Percentiles rank a stretch among this genome's conserved stretches.
Conservation (phyloP, 2,797 vertebrate species). For the Enteromius radiatus region DNA sequence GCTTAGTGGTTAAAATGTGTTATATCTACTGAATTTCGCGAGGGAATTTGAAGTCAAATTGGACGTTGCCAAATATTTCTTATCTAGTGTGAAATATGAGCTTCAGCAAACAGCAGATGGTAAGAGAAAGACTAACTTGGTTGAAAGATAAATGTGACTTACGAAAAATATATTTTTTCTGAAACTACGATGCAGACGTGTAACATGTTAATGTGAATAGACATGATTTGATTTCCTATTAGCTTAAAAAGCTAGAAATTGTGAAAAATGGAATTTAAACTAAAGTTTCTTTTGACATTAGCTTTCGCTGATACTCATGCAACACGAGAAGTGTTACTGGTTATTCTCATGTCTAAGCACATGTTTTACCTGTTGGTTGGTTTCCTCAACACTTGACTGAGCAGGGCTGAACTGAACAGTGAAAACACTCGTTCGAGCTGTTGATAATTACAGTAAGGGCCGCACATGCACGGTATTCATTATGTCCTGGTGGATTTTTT, state of each 20-base stretch:
- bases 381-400: constrained; percentile 6
- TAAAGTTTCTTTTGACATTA: background rate
- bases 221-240: background rate
- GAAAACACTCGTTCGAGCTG: constrained; percentile 22
- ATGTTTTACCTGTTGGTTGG: constrained; percentile 24
- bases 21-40: background rate
- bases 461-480: background rate
- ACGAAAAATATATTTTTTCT: background rate
- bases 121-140: constrained; percentile 3
- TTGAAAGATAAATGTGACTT: background rate
- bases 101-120: background rate
- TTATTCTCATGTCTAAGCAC: constrained; percentile 24
- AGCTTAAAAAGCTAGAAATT: background rate
- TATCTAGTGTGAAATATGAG: constrained; percentile 16
- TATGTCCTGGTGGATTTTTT: constrained; percentile 8
- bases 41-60: constrained; percentile 11
- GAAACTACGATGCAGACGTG: background rate
- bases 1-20: background rate
- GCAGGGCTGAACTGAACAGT: background rate
- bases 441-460: constrained; percentile 38
- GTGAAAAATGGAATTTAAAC: background rate
- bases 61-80: constrained; percentile 17
- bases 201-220: too few relatives aligned
- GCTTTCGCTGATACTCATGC: constrained; percentile 11
- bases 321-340: background rate